Percentiles rank a stretch among this genome's conserved stretches.
Conservation (phyloP, 2,797 vertebrate species). For the Octomys mimax region DNA sequence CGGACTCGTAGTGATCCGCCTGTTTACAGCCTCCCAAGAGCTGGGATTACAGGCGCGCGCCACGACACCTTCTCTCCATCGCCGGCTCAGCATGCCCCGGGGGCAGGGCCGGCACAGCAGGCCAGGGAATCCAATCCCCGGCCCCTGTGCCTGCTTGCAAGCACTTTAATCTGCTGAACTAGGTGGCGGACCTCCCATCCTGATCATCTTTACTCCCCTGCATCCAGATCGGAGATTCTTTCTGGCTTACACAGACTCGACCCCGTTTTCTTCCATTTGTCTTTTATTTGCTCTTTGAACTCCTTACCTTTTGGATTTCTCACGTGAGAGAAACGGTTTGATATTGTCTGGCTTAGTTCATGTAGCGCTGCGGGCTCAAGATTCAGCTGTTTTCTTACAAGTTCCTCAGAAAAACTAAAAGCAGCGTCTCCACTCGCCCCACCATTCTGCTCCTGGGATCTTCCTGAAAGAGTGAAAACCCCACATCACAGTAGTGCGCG, state of each 20-base stretch:
- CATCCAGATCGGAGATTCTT: neutral
- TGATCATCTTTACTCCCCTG: neutral
- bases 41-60: no score
- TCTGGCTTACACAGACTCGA: neutral
- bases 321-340: neutral
- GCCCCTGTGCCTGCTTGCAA: no score
- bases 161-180: no score
- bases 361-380: neutral
- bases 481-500: no score
- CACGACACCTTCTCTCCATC: no score
- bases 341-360: neutral
- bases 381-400: neutral
- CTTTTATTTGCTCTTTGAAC: neutral
- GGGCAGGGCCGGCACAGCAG: no score
- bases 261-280: neutral
- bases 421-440: neutral
- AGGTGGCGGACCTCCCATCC: no score
- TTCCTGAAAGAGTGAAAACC: neutral
- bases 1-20: no score
- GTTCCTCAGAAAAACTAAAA: neutral
- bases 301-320: neutral
- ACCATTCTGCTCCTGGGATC: neutral
- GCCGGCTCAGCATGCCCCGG: no score
- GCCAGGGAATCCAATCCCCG: no score
- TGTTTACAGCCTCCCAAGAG: no score